Conservation (phyloP, 2,888 invertebrate genomes). For the Scaptomyza tumidula region DNA sequence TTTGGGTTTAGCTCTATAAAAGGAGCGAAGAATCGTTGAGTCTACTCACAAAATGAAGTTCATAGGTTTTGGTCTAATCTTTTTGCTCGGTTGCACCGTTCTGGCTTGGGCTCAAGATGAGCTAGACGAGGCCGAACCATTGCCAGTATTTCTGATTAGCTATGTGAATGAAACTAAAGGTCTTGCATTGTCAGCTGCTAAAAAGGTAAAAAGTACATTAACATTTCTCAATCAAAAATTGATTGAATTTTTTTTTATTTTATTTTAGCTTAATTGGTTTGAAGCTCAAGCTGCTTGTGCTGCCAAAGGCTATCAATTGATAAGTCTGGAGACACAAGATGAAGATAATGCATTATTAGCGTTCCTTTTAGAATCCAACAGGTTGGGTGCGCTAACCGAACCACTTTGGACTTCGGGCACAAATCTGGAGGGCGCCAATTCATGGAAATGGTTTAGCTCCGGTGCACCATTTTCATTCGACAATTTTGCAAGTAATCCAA, state of each 20-base stretch:
- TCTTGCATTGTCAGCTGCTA: background rate
- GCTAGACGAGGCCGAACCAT: background rate
- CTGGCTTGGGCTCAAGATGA: slow-evolving; percentile 1
- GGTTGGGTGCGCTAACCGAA: background rate
- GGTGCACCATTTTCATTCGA: background rate
- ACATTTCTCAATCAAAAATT: background rate
- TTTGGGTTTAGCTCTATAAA: slow-evolving; percentile 30
- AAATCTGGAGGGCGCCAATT: slow-evolving; percentile 8
- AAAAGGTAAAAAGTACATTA: background rate
- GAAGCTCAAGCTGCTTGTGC: slow-evolving; percentile 30
- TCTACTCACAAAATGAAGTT: slow-evolving; percentile 40
- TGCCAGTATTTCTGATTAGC: background rate
- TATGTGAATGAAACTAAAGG: background rate
- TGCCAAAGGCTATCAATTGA: slow-evolving; percentile 9
- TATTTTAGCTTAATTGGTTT: slow-evolving; percentile 34
- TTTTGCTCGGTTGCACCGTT: slow-evolving; percentile 10
- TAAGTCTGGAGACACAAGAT: background rate
- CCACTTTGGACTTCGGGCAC: slow-evolving; percentile 38
- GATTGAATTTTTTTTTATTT: background rate
- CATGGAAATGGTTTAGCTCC: slow-evolving; percentile 28
- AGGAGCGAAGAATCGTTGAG: background rate
- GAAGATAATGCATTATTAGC: background rate
- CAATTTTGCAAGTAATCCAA: slow-evolving; percentile 3
- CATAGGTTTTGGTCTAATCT: slow-evolving; percentile 18
- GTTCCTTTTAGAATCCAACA: slow-evolving; percentile 3